Conservation (phyloP, 2,888 invertebrate species). For the Chloroclystis v-ata region DNA sequence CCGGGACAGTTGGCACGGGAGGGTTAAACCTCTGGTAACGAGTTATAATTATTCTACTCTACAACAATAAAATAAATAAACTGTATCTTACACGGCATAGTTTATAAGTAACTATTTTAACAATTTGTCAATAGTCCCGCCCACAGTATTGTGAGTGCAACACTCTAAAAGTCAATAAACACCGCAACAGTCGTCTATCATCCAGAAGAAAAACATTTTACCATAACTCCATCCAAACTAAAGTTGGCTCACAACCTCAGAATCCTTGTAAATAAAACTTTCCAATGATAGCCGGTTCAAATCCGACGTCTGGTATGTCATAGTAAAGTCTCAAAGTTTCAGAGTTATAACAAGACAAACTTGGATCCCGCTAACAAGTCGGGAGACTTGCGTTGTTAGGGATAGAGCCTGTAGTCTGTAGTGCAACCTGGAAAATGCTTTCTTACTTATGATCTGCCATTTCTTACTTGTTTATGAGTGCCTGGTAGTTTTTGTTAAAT, state of each 20-base stretch:
- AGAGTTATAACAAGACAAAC: conserved; percentile 64
- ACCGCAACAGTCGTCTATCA: too few species aligned
- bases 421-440: conserved; percentile 3
- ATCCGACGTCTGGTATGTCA: conserved; percentile 28
- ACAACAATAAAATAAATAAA: too few species aligned
- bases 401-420: conserved; percentile 26
- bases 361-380: conserved; percentile 57
- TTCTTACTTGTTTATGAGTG: background rate
- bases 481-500: background rate
- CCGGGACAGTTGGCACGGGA: conserved; percentile 18
- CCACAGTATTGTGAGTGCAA: too few species aligned
- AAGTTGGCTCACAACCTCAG: conserved; percentile 12
- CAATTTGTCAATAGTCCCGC: too few species aligned
- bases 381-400: conserved; percentile 35
- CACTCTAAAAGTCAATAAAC: too few species aligned
- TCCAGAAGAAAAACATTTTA: background rate
- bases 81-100: too few species aligned
- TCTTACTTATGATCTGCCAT: conserved; percentile 3
- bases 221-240: conserved; percentile 1
- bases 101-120: too few species aligned
- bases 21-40: too few species aligned
- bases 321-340: conserved; percentile 29
- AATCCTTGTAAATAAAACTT: conserved; percentile 23
- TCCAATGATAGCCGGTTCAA: conserved; percentile 24
- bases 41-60: too few species aligned